Evolutionary conservation across 1,140 invertebrate genomes (phyloP).

Genomic region (Acromyrmex echinatior): DNA sequence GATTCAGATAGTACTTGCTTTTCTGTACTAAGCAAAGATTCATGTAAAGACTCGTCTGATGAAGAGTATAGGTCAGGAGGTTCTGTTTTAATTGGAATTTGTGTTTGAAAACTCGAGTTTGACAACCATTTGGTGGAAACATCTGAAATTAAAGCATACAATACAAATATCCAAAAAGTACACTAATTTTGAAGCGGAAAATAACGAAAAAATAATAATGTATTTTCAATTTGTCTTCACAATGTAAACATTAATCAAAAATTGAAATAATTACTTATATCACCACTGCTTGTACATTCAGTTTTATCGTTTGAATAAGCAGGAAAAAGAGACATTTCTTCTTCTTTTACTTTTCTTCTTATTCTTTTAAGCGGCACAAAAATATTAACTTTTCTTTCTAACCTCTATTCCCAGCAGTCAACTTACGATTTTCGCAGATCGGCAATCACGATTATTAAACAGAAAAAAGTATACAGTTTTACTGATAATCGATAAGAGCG

Average conservation of each 20-base stretch:
- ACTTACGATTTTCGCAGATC: not conserved
- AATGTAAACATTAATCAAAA: slow-evolving; percentile 1
- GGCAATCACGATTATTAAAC: not conserved
- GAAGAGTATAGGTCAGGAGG: slow-evolving; percentile 75
- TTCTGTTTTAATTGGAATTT: slow-evolving; percentile 49
- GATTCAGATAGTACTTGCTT: slow-evolving; percentile 14
- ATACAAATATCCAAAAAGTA: not conserved
- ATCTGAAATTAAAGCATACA: slow-evolving; percentile 49
- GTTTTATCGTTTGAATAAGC: slow-evolving; percentile 71
- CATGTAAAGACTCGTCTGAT: slow-evolving; percentile 64
- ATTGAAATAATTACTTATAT: slow-evolving; percentile 56
- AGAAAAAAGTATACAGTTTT: too few species aligned
- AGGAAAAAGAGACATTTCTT: slow-evolving; percentile 79
- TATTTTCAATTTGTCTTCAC: not conserved
- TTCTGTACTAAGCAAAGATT: slow-evolving; percentile 15
- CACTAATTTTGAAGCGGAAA: not conserved
- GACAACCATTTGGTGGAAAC: slow-evolving; percentile 74
- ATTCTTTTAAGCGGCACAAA: not conserved
- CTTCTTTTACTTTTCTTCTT: not conserved
- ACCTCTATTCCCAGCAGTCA: not conserved
- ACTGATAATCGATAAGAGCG: too few species aligned
- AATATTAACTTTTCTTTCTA: slow-evolving; percentile 2
- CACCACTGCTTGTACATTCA: slow-evolving; percentile 33
- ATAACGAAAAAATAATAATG: slow-evolving; percentile 13
- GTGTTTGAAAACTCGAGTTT: slow-evolving; percentile 79